Conservation (phyloP, 2,888 invertebrate species). For the Keiferia lycopersicella region DNA sequence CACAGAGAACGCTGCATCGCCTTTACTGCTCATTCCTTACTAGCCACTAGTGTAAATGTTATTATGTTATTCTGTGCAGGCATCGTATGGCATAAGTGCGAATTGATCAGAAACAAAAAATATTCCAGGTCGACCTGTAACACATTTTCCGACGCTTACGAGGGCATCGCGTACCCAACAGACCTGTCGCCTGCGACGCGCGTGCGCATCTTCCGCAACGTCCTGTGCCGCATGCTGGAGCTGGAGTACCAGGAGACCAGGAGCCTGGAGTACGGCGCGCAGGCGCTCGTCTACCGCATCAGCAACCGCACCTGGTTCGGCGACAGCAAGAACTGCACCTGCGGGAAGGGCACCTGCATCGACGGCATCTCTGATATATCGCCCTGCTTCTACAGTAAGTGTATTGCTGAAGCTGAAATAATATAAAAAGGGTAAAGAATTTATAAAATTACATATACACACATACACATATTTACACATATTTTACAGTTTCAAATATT, state of each 20-base stretch:
- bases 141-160: slow-evolving; percentile 84
- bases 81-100: too few species aligned
- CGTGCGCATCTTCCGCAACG: slow-evolving; percentile 85
- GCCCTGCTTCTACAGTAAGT: slow-evolving; percentile 81
- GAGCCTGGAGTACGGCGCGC: slow-evolving; percentile 70
- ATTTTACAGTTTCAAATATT: too few species aligned
- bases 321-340: slow-evolving; percentile 79
- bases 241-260: slow-evolving; percentile 49
- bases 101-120: background rate
- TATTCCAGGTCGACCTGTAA: slow-evolving; percentile 77
- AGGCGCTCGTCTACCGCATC: slow-evolving; percentile 82
- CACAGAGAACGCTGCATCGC: too few species aligned
- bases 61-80: too few species aligned
- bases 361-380: slow-evolving; percentile 51
- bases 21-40: too few species aligned
- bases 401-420: background rate
- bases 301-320: slow-evolving; percentile 39
- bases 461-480: too few species aligned
- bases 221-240: slow-evolving; percentile 87
- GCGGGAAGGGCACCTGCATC: slow-evolving; percentile 83
- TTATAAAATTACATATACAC: too few species aligned
- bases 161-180: slow-evolving; percentile 87
- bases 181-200: slow-evolving; percentile 74
- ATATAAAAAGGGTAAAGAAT: too few species aligned
- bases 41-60: too few species aligned